These are phyloP conservation scores for Antheraea assamensis DNA, from an alignment of 2,888 invertebrate species.

Conservation along the genomic window DNA sequence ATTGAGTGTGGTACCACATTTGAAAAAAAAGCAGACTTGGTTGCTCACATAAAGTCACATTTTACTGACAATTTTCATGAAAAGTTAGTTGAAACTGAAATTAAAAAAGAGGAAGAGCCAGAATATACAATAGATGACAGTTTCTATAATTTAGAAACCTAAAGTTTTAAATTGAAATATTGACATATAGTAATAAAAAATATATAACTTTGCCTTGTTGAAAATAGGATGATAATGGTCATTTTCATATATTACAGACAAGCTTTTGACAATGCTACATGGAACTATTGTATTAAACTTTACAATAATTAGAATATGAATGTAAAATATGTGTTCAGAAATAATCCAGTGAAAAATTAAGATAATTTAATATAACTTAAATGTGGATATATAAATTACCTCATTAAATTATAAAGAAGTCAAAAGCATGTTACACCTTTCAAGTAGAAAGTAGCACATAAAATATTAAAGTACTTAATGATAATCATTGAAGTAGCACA, in stretches of 20 bases:
- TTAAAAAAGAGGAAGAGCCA: slow-evolving; percentile 68
- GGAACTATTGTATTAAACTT: background rate
- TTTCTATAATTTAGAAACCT: slow-evolving; percentile 72
- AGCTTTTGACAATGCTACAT: background rate
- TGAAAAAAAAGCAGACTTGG: slow-evolving; percentile 81
- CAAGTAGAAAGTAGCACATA: background rate
- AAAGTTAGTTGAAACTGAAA: slow-evolving; percentile 58
- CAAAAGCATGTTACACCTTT: background rate
- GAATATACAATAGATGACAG: slow-evolving; percentile 65
- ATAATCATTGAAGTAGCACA: background rate
- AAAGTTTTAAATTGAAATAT: slow-evolving; percentile 23
- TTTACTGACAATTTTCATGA: slow-evolving; percentile 76
- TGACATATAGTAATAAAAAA: background rate
- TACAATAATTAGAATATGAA: background rate
- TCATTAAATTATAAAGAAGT: background rate
- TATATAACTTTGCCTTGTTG: background rate
- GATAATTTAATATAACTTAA: too few relatives aligned
- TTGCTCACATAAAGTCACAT: slow-evolving; percentile 83
- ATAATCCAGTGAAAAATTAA: background rate
- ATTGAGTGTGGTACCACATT: slow-evolving; percentile 84
- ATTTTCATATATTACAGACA: background rate
- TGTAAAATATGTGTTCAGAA: slow-evolving; percentile 5
- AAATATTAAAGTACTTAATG: slow-evolving; percentile 3
- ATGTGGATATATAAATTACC: too few relatives aligned
- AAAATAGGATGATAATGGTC: background rate